Percentiles rank a stretch among this genome's conserved stretches.
phyloP scores from a whole-genome alignment of 37 sponge, comb jelly and placozoan species.

The Crambe crambe region DNA sequence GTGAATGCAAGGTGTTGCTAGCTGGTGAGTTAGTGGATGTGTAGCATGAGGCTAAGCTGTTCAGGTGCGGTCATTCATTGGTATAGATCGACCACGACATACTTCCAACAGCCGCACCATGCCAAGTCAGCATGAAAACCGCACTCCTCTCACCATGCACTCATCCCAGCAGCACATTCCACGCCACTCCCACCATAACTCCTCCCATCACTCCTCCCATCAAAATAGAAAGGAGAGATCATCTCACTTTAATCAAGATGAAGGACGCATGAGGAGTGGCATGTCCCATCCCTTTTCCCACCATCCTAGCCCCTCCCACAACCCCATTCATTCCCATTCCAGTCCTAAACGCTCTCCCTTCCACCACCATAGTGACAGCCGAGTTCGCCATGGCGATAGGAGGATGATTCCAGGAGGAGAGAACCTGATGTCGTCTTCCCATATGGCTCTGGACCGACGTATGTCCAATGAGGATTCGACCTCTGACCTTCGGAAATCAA shows the following conservation, averaged over 20 bases:
- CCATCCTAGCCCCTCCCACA: constrained; percentile 16
- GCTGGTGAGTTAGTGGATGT: neutral
- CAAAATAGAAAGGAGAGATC: neutral
- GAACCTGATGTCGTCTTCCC: neutral
- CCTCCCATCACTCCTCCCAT: constrained; percentile 16
- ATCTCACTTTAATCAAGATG: neutral
- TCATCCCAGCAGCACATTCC: neutral
- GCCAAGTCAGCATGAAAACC: neutral
- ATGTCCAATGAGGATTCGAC: neutral
- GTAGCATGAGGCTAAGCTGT: too few species aligned
- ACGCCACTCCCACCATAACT: constrained; percentile 14
- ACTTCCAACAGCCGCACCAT: neutral
- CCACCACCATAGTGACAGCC: neutral
- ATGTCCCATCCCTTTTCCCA: constrained; percentile 1
- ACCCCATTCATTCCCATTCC: constrained; percentile 3
- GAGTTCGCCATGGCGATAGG: neutral
- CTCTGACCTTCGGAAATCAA: neutral
- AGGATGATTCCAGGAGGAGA: neutral
- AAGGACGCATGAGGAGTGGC: neutral
- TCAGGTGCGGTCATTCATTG: too few species aligned
- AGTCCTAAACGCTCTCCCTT: neutral
- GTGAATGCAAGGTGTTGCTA: neutral
- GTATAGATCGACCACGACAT: neutral
- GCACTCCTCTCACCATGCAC: neutral
- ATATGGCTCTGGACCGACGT: neutral